These are phyloP conservation scores for Heterocephalus glaber DNA, from an alignment of 2,113 vertebrate species.

Conservation along the genomic window DNA sequence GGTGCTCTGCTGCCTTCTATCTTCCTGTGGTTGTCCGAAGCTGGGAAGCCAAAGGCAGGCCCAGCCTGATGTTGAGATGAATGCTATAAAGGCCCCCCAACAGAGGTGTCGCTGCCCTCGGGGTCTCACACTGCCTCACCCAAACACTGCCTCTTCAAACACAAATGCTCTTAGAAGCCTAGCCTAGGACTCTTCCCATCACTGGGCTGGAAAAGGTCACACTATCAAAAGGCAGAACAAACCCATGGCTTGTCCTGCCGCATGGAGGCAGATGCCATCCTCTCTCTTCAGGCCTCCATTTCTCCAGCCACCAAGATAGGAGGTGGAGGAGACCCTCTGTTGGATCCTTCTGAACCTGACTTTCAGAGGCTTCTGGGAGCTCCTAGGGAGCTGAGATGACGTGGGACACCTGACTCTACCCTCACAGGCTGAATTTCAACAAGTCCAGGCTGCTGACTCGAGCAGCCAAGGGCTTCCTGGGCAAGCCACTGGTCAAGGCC, in stretches of 20 bases:
- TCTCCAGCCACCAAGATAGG: conserved; percentile 12
- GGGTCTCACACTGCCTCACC: too few relatives aligned
- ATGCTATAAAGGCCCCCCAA: neutral
- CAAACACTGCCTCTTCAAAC: neutral
- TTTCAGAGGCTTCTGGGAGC: neutral
- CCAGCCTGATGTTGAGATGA: neutral
- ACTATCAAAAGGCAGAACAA: neutral
- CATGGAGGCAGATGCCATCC: neutral
- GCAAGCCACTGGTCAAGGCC: conserved; percentile 83
- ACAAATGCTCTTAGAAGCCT: neutral
- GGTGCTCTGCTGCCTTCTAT: fast-evolving
- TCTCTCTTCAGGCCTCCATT: neutral
- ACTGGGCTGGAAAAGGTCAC: neutral
- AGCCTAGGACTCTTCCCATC: neutral
- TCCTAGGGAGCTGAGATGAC: neutral
- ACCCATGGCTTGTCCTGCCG: neutral
- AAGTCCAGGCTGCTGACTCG: conserved; percentile 91
- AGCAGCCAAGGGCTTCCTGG: conserved; percentile 94
- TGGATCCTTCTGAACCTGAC: neutral
- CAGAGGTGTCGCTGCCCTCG: neutral
- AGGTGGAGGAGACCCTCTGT: neutral
- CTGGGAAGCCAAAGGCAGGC: neutral
- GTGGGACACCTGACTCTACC: neutral
- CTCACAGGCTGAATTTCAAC: conserved; percentile 89
- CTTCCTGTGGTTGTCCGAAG: neutral